These are phyloP conservation scores for Acrobasis repandana DNA, from an alignment of 2,888 invertebrate genomes.

Conservation along the genomic window DNA sequence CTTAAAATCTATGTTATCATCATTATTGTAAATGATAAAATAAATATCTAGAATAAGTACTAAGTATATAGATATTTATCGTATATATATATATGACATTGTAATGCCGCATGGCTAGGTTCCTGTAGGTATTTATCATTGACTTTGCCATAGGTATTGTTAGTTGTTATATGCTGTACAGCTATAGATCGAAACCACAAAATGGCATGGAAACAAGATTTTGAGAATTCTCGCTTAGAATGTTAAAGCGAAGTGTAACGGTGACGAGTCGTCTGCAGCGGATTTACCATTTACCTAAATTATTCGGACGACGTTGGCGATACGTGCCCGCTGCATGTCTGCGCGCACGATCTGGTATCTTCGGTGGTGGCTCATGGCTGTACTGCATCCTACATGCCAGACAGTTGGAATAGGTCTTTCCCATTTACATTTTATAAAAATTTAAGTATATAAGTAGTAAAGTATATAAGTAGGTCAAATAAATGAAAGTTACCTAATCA, in stretches of 20 bases:
- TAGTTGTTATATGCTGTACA: not conserved
- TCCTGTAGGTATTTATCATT: too few relatives aligned
- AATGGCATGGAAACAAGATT: conserved; percentile 69
- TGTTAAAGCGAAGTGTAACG: conserved; percentile 67
- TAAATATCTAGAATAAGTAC: too few relatives aligned
- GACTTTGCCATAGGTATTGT: too few relatives aligned
- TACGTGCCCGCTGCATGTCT: conserved; percentile 62
- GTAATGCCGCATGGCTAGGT: too few relatives aligned
- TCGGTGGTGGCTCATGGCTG: conserved; percentile 6
- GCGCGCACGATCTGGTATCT: conserved; percentile 43
- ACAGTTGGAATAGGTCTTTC: conserved; percentile 6
- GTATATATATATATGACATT: too few relatives aligned
- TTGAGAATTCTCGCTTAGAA: conserved; percentile 58
- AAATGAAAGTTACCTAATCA: too few relatives aligned
- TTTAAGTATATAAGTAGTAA: not conserved
- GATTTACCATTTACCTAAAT: conserved; percentile 77
- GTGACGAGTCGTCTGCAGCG: conserved; percentile 64
- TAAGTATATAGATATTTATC: too few relatives aligned
- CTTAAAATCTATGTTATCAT: too few relatives aligned
- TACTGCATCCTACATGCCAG: not conserved
- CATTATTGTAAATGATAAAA: too few relatives aligned
- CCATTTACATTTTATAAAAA: too few relatives aligned
- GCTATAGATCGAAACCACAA: conserved; percentile 60
- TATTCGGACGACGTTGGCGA: conserved; percentile 69
- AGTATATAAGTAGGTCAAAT: not conserved